A percentile compares a stretch with the other conserved stretches of the same genome.
phyloP scores from a whole-genome alignment of 2,113 vertebrate genomes.

The Parotia lawesii region DNA sequence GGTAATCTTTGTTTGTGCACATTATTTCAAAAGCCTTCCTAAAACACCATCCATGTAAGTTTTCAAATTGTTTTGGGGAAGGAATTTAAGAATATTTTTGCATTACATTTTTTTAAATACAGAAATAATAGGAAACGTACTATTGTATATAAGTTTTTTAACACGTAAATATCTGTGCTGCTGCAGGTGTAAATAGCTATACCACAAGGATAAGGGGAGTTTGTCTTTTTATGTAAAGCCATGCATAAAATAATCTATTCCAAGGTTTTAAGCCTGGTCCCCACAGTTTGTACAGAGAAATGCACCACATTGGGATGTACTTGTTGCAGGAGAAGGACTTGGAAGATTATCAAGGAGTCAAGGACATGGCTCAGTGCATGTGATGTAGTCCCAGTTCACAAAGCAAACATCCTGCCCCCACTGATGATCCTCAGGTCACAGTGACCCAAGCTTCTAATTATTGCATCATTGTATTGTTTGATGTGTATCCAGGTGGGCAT shows the following conservation, averaged over 20 bases:
- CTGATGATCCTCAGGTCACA: not conserved
- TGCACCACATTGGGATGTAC: not conserved
- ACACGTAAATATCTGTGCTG: not conserved
- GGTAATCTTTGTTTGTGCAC: not conserved
- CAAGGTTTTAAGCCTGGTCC: not conserved
- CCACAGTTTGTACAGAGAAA: not conserved
- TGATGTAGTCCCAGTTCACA: not conserved
- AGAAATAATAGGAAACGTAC: not conserved
- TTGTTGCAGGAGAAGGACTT: not conserved
- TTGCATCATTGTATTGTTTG: not conserved
- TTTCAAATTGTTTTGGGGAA: not conserved
- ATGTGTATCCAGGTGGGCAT: not conserved
- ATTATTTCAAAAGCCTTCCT: conserved; percentile 23
- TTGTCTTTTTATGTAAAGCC: not conserved
- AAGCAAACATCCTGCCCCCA: not conserved
- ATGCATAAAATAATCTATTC: not conserved
- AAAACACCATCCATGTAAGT: not conserved
- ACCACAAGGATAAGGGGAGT: not conserved
- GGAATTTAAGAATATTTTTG: not conserved
- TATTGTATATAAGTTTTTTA: not conserved
- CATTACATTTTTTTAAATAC: not conserved
- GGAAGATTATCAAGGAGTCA: not conserved
- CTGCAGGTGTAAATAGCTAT: conserved; percentile 8
- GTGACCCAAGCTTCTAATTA: not conserved
- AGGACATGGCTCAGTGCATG: rapidly evolving